phyloP scores from a whole-genome alignment of 2,888 invertebrate genomes.

The Nephrotoma flavescens region DNA sequence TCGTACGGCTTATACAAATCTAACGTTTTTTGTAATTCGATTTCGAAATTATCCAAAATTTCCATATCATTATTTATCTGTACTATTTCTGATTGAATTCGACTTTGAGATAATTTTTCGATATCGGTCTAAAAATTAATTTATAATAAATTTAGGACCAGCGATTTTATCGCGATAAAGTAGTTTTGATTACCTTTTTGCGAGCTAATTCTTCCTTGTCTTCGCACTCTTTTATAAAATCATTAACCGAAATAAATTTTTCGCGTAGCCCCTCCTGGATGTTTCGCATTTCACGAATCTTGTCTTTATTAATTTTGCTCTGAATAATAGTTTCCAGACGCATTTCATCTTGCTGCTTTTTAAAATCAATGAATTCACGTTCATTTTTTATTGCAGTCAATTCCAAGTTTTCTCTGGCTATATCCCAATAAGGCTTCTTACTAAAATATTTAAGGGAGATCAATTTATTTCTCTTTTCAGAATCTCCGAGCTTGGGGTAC shows the following conservation, averaged over 20 bases:
- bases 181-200: slow-evolving; percentile 17
- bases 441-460: slow-evolving; percentile 14
- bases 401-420: slow-evolving; percentile 26
- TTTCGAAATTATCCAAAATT: slow-evolving; percentile 20
- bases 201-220: slow-evolving; percentile 24
- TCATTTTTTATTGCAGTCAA: slow-evolving; percentile 25
- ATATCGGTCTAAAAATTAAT: slow-evolving; percentile 10
- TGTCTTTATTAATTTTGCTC: slow-evolving; percentile 19
- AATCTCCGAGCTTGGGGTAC: not conserved
- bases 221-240: slow-evolving; percentile 27
- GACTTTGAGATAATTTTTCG: slow-evolving; percentile 20
- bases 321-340: slow-evolving; percentile 22
- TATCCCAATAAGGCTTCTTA: slow-evolving; percentile 29
- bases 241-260: slow-evolving; percentile 27
- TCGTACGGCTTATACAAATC: slow-evolving; percentile 26
- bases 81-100: slow-evolving; percentile 19
- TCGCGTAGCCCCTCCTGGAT: slow-evolving; percentile 22
- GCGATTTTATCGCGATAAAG: not conserved
- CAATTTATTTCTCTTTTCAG: not conserved
- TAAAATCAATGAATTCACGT: slow-evolving; percentile 24
- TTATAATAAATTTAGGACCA: not conserved
- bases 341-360: slow-evolving; percentile 22
- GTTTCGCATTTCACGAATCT: slow-evolving; percentile 22
- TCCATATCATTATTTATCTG: slow-evolving; percentile 17
- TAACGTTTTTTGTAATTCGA: slow-evolving; percentile 20